These are phyloP conservation scores for Acleris emargana DNA, from an alignment of 2,888 invertebrate genomes.

Conservation along the genomic window DNA sequence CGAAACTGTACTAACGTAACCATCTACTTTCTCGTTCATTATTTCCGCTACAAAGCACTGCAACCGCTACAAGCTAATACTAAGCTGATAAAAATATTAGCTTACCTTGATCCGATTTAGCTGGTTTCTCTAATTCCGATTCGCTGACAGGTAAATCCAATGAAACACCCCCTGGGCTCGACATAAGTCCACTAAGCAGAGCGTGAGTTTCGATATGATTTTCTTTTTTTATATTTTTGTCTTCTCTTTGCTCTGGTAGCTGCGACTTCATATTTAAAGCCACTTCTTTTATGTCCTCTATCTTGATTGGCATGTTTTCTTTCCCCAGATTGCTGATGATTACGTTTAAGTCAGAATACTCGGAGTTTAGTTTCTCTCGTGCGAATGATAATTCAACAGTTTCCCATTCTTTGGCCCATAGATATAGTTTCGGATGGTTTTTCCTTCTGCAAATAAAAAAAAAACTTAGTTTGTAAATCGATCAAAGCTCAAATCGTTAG, in stretches of 20 bases:
- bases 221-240: constrained; percentile 39
- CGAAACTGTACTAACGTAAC: no score
- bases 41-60: no score
- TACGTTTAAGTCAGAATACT: constrained; percentile 68
- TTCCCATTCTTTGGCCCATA: constrained; percentile 94
- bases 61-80: no score
- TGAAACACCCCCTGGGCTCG: constrained; percentile 67
- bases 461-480: background rate
- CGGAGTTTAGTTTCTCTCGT: constrained; percentile 68
- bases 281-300: constrained; percentile 54
- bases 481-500: no score
- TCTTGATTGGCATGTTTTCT: constrained; percentile 65
- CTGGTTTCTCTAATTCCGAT: constrained; percentile 69
- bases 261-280: constrained; percentile 50
- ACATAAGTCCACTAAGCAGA: constrained; percentile 58
- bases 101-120: constrained; percentile 73
- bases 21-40: no score
- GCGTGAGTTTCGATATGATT: constrained; percentile 50
- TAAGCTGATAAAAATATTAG: background rate
- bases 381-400: constrained; percentile 64
- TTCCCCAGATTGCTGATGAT: constrained; percentile 68
- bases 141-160: constrained; percentile 72
- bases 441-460: constrained; percentile 82
- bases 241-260: constrained; percentile 50
- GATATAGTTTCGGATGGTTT: constrained; percentile 92